Evolutionary conservation across 2,888 invertebrate species (phyloP).

Genomic region (Agrenia bidenticulata): DNA sequence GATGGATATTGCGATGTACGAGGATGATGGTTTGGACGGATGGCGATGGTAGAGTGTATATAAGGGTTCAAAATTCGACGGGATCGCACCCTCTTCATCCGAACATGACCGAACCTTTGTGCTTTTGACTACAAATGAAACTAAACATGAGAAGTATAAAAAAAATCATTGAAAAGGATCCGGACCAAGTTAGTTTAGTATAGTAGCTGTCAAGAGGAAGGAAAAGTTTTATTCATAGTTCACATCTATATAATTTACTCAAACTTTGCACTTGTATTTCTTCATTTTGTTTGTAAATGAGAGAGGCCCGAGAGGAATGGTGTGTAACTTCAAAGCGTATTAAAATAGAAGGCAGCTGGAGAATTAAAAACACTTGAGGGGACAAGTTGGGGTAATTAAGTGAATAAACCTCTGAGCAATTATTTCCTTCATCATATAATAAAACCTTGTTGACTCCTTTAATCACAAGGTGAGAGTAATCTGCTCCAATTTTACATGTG

Average conservation of each 20-base stretch:
- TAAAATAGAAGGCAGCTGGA: neutral
- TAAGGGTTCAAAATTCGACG: constrained; percentile 32
- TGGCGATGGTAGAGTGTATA: neutral
- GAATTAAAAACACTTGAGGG: neutral
- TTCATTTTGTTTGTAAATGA: neutral
- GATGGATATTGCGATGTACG: neutral
- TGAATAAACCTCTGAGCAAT: constrained; percentile 3
- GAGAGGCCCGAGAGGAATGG: too few relatives aligned
- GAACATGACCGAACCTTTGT: constrained; percentile 19
- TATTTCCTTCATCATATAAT: neutral
- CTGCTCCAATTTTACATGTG: neutral
- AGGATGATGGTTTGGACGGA: neutral
- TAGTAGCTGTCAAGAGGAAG: neutral
- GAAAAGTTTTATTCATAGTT: too few relatives aligned
- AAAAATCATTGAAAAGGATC: neutral
- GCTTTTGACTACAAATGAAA: constrained; percentile 23
- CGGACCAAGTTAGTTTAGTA: neutral
- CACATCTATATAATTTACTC: constrained; percentile 1
- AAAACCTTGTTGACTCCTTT: constrained; percentile 3
- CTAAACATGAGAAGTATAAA: constrained; percentile 7
- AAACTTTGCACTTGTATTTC: constrained; percentile 4
- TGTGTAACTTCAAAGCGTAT: too few relatives aligned
- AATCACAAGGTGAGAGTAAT: neutral
- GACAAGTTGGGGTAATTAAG: constrained; percentile 7
- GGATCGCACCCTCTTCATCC: constrained; percentile 40